Conservation (phyloP, 2,888 invertebrate genomes). For the Cheilosia impressa region DNA sequence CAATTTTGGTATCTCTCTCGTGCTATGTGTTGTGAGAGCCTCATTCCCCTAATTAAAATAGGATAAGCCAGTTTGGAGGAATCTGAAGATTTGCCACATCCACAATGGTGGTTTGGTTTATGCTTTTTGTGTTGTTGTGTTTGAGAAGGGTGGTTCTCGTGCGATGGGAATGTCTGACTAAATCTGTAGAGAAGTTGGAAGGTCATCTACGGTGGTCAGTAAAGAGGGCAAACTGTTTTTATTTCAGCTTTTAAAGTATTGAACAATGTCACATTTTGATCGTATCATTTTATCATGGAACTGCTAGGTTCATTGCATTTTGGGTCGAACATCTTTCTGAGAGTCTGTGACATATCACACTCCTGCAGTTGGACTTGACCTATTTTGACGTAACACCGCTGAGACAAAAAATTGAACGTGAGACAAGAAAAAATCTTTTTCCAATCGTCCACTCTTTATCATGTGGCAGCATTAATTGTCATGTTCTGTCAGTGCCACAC, state of each 20-base stretch:
- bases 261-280: too few relatives aligned
- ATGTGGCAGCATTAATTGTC: slow-evolving; percentile 8
- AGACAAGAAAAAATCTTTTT: neutral
- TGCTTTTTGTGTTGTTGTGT: slow-evolving; percentile 17
- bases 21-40: slow-evolving; percentile 2
- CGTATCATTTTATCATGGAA: neutral
- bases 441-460: slow-evolving; percentile 21
- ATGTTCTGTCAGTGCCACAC: slow-evolving; percentile 17
- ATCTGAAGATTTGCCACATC: slow-evolving; percentile 73
- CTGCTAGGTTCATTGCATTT: too few relatives aligned
- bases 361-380: too few relatives aligned
- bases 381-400: too few relatives aligned
- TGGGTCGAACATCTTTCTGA: too few relatives aligned
- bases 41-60: slow-evolving; percentile 71
- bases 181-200: neutral
- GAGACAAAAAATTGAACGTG: neutral
- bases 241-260: neutral
- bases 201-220: slow-evolving; percentile 12
- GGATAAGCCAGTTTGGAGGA: slow-evolving; percentile 71
- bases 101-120: slow-evolving; percentile 63
- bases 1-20: slow-evolving; percentile 30
- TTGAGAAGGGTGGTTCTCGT: neutral
- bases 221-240: neutral
- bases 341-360: too few relatives aligned
- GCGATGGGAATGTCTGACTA: neutral